phyloP scores from a whole-genome alignment of 2,113 vertebrate genomes.

The Callorhinus ursinus region DNA sequence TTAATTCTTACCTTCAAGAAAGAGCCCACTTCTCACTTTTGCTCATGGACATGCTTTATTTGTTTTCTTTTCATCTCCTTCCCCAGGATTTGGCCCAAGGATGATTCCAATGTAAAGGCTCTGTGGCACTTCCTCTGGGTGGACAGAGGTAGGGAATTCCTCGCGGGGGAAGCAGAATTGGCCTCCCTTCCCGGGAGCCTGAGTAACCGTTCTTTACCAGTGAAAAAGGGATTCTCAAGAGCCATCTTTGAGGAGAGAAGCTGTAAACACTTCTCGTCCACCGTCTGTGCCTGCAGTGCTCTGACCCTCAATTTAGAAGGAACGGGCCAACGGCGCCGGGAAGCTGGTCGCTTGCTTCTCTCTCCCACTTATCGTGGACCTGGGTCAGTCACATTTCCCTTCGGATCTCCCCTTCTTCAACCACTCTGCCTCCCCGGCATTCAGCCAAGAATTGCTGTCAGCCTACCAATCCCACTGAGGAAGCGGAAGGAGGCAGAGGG shows the following conservation, averaged over 20 bases:
- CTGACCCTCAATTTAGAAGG: not conserved
- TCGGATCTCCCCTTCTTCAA: not conserved
- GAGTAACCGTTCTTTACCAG: not conserved
- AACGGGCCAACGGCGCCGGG: fast-evolving
- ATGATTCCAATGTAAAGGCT: not conserved
- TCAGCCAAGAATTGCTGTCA: not conserved
- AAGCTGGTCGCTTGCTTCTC: not conserved
- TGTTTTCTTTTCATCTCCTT: conserved; percentile 36
- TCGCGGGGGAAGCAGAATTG: not conserved
- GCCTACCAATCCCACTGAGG: not conserved
- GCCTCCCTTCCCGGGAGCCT: not conserved
- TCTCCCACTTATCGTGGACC: not conserved
- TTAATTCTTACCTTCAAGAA: conserved; percentile 10
- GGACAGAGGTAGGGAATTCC: not conserved
- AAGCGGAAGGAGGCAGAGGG: not conserved
- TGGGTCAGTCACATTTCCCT: not conserved
- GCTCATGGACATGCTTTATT: not conserved
- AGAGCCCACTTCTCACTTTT: not conserved
- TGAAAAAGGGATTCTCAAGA: not conserved
- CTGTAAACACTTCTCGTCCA: not conserved
- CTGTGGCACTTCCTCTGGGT: not conserved
- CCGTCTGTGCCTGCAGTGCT: fast-evolving
- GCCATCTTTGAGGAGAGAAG: not conserved
- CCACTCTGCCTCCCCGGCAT: not conserved
- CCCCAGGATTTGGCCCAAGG: conserved; percentile 13